Conservation (phyloP, 2,888 invertebrate genomes). For the Xylota sylvarum region DNA sequence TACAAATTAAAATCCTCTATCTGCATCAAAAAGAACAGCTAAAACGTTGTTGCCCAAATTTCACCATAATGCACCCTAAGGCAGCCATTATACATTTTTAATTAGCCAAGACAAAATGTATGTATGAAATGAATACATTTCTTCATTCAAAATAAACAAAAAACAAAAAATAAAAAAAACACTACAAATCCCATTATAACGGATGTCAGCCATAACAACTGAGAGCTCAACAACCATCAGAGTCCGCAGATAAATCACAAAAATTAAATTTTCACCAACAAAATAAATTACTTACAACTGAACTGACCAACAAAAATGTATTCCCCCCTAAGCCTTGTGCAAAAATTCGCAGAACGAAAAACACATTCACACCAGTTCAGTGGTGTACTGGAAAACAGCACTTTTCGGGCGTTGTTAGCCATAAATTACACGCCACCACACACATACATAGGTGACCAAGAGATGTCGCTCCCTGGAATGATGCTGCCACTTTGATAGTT, state of each 20-base stretch:
- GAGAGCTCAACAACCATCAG: constrained; percentile 23
- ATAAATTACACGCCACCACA: constrained; percentile 47
- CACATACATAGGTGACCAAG: neutral
- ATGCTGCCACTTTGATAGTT: constrained; percentile 50
- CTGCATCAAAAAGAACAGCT: neutral
- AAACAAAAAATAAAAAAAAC: neutral
- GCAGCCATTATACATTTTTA: constrained; percentile 33
- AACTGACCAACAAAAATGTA: constrained; percentile 14
- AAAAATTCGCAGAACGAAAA: constrained; percentile 43
- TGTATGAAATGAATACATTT: constrained; percentile 22
- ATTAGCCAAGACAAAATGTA: constrained; percentile 40
- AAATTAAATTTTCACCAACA: constrained; percentile 56
- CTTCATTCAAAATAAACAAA: neutral
- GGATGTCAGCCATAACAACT: constrained; percentile 42
- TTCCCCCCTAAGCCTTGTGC: neutral
- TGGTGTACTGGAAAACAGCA: constrained; percentile 59
- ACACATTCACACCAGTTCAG: constrained; percentile 18
- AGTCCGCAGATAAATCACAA: constrained; percentile 53
- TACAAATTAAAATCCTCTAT: neutral
- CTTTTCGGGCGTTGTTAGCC: constrained; percentile 52
- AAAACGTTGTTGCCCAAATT: neutral
- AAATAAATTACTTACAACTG: constrained; percentile 54
- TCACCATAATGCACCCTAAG: constrained; percentile 34
- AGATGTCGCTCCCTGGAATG: constrained; percentile 19
- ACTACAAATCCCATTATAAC: constrained; percentile 49